Evolutionary conservation across 2,888 invertebrate species (phyloP).

Genomic region (Mythimna vitellina): DNA sequence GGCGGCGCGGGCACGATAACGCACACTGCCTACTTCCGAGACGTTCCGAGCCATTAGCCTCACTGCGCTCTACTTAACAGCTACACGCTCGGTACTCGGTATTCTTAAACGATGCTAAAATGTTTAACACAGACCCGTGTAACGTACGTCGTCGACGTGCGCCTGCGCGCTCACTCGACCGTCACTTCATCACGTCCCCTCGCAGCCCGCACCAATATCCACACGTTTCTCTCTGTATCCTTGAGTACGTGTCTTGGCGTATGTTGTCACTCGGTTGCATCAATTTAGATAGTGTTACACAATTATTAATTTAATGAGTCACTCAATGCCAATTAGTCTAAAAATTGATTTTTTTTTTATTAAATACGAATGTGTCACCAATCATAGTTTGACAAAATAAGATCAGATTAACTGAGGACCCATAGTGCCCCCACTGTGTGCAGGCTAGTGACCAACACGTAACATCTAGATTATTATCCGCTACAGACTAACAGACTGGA

Average conservation of each 20-base stretch:
- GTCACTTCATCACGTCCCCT: slow-evolving; percentile 19
- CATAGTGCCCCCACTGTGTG: too few relatives aligned
- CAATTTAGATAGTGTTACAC: slow-evolving; percentile 35
- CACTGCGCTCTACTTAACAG: slow-evolving; percentile 74
- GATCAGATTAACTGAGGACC: background rate
- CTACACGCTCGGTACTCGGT: slow-evolving; percentile 51
- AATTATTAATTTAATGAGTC: slow-evolving; percentile 27
- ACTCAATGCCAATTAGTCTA: background rate
- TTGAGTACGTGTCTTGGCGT: slow-evolving; percentile 8
- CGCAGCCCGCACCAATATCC: background rate
- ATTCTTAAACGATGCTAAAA: slow-evolving; percentile 55
- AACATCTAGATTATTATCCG: too few relatives aligned
- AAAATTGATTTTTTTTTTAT: background rate
- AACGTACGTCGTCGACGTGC: background rate
- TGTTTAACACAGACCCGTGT: slow-evolving; percentile 26
- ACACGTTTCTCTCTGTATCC: slow-evolving; percentile 24
- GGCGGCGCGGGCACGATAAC: slow-evolving; percentile 72
- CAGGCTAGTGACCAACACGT: too few relatives aligned
- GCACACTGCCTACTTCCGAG: slow-evolving; percentile 79
- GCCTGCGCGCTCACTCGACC: background rate
- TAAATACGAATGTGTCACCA: background rate
- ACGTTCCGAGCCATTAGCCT: slow-evolving; percentile 86
- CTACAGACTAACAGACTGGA: too few relatives aligned
- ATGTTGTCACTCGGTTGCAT: slow-evolving; percentile 35
- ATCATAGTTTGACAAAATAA: background rate